Evolutionary conservation across 1,140 invertebrate genomes (phyloP), one percentile per base, ranked within the genome.

Genomic region (Cotesia glomerata): DNA sequence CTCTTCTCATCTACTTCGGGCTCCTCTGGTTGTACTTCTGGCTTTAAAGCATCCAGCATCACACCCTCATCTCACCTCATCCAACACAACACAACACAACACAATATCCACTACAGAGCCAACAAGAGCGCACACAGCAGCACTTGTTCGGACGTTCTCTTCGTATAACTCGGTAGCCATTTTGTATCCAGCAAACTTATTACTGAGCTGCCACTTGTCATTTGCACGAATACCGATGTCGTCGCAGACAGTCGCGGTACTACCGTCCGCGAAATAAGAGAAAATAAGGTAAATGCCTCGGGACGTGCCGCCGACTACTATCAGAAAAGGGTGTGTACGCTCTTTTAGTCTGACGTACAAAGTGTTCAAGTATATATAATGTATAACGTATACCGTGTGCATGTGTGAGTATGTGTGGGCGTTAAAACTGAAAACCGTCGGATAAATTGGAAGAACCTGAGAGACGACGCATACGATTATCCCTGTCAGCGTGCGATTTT

Each of bases 161-260:
- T 54, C 58, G 16, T n/a, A 45, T 45, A 34, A 71, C 32, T 39
- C 18, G 54, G 67, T 54, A 35, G 63, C 64, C 72, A 69, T 69
- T 69, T 64, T 69, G 72, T 63, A 69, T 69, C 65, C 49, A 59
- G 8, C 35, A 69, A 70, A 74, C 72, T 74, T 70, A 61, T 74
- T 65, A 74, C 61, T 35, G 72, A 36, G 58, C 67, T 69, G 59
- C 68, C 67, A 74, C 72, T 74, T 70, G 72, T 70, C 72, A 70
- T 65, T 74, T 74, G 72, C 67, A 66, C 63, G 52, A 65, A 70
- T 74, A 74, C 62, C 67, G n/a, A 61, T 52, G 66, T 67, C 65
- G 9, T 54, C 16, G 65, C 5, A 52, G 65, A 67, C 65, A 67
- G 65, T 13, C 39, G 39, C 36, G 65, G 45, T 4, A 32, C 16